Conservation (phyloP, 2,113 vertebrate genomes). For the Sciurus niger region DNA sequence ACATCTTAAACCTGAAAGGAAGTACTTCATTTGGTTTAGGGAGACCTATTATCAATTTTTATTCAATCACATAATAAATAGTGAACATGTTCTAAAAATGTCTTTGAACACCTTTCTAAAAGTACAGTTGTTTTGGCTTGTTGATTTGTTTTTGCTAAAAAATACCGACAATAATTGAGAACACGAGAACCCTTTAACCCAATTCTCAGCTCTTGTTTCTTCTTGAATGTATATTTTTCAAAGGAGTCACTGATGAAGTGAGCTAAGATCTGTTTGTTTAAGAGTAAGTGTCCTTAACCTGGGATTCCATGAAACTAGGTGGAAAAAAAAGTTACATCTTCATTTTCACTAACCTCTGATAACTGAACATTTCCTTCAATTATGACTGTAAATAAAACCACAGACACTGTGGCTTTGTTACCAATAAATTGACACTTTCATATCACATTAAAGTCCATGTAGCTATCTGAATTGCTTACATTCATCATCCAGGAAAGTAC, state of each 20-base stretch:
- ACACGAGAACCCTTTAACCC: neutral
- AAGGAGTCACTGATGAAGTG: neutral
- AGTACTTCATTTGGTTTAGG: neutral
- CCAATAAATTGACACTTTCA: neutral
- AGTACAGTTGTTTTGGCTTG: neutral
- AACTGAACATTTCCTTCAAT: neutral
- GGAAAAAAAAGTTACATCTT: neutral
- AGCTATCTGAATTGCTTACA: neutral
- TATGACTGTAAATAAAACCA: neutral
- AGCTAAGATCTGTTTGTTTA: neutral
- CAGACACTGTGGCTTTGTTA: neutral
- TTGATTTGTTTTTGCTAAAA: neutral
- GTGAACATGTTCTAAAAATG: neutral
- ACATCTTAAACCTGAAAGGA: neutral
- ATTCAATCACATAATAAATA: constrained; percentile 16
- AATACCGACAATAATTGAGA: neutral
- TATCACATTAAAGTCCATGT: neutral
- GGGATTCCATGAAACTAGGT: neutral
- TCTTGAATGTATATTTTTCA: neutral
- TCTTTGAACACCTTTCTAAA: neutral
- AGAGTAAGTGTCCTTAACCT: neutral
- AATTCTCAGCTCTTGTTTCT: neutral
- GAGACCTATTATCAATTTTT: neutral
- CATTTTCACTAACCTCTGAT: constrained; percentile 23
- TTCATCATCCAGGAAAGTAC: neutral